phyloP scores from a whole-genome alignment of 2,113 vertebrate species.

The Oreochromis niloticus region DNA sequence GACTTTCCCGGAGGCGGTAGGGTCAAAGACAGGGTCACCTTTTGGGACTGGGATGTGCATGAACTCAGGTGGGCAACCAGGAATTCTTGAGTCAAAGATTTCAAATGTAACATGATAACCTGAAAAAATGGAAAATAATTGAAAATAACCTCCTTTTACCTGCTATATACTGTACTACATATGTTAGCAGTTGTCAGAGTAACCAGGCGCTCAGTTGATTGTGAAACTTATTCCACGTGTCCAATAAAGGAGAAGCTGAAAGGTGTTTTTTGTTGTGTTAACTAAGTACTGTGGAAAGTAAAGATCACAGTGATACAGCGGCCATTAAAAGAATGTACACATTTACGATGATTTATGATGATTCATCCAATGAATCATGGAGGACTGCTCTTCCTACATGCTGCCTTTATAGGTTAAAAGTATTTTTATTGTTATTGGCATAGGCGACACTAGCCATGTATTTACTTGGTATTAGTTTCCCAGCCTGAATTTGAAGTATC shows the following conservation, averaged over 20 bases:
- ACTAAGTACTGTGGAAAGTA: not conserved
- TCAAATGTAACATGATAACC: slow-evolving; percentile 79
- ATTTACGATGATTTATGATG: not conserved
- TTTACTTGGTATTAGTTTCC: not conserved
- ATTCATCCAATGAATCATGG: not conserved
- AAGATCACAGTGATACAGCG: not conserved
- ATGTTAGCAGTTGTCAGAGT: not conserved
- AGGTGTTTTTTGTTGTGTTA: not conserved
- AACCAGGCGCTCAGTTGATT: not conserved
- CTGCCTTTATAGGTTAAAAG: not conserved
- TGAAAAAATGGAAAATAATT: slow-evolving; percentile 21
- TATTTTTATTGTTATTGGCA: not conserved
- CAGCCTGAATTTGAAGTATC: not conserved
- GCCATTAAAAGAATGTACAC: not conserved
- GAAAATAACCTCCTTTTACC: not conserved
- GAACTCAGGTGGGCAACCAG: slow-evolving; percentile 83
- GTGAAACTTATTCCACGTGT: not conserved
- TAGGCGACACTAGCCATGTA: not conserved
- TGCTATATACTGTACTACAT: not conserved
- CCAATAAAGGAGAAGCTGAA: not conserved
- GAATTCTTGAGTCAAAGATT: slow-evolving; percentile 60
- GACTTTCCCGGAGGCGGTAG: slow-evolving; percentile 57
- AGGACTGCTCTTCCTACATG: not conserved
- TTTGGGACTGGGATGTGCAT: slow-evolving; percentile 81
- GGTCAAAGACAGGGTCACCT: slow-evolving; percentile 83